Evolutionary conservation across 2,888 invertebrate species (phyloP).

Genomic region (Erebia epiphron): DNA sequence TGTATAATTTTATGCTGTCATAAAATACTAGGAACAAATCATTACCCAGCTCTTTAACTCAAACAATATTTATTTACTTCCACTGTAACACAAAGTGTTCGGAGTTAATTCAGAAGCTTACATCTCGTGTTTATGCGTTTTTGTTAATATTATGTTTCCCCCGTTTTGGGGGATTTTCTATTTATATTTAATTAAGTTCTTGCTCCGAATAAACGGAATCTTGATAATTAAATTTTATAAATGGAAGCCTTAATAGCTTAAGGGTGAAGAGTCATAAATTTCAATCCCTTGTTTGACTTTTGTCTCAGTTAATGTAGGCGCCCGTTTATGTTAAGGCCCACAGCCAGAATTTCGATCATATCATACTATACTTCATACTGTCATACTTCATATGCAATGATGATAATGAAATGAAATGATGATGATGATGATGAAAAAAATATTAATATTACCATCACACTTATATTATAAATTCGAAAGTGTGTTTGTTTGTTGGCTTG

Average conservation of each 20-base stretch:
- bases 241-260: constrained; percentile 1
- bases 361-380: background rate
- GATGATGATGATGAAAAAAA: no score
- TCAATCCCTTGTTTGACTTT: background rate
- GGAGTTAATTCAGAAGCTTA: constrained; percentile 21
- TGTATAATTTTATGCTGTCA: background rate
- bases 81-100: constrained; percentile 14
- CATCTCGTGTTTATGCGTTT: constrained; percentile 15
- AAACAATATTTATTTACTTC: background rate
- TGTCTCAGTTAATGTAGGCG: background rate
- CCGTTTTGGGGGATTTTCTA: constrained; percentile 4
- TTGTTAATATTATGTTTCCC: constrained; percentile 8
- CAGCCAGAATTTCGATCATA: background rate
- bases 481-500: background rate
- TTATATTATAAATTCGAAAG: no score
- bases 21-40: background rate
- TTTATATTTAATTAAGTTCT: constrained; percentile 24
- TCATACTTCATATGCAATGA: background rate
- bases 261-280: constrained; percentile 16
- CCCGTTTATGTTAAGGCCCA: background rate
- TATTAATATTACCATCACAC: no score
- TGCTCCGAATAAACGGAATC: constrained; percentile 15
- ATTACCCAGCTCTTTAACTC: background rate
- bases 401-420: no score
- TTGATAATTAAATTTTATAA: constrained; percentile 17